A percentile compares a stretch with the other conserved stretches of the same genome.
Conservation (phyloP, 2,797 vertebrate genomes). For the Ptychadena robeensis region DNA sequence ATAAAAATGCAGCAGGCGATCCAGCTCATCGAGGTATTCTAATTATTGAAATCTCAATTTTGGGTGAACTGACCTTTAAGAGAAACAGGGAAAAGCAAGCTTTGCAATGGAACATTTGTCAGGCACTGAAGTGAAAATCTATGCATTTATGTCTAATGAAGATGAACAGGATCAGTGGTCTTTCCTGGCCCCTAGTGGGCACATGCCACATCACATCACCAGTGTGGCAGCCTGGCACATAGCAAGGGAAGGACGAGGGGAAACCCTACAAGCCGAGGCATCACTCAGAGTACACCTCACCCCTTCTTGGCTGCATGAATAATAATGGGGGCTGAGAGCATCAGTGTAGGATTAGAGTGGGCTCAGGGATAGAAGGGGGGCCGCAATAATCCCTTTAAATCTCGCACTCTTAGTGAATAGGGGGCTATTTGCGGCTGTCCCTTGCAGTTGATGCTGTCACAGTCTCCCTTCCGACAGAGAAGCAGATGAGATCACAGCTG, state of each 20-base stretch:
- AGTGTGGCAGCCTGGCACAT: constrained; percentile 15
- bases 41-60: not conserved
- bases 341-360: not conserved
- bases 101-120: constrained; percentile 38
- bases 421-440: not conserved
- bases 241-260: not conserved
- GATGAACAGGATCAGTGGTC: constrained; percentile 52
- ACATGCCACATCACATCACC: constrained; percentile 58
- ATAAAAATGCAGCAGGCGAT: not conserved
- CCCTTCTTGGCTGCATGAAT: not conserved
- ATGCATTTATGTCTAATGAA: constrained; percentile 46
- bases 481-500: constrained; percentile 16
- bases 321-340: not conserved
- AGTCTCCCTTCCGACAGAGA: not conserved
- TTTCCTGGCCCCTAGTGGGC: constrained; percentile 54
- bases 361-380: not conserved
- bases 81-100: not conserved
- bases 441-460: not conserved
- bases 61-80: not conserved
- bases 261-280: not conserved
- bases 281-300: not conserved
- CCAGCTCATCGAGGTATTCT: not conserved
- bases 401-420: not conserved
- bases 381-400: not conserved
- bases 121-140: constrained; percentile 6